Conservation (phyloP, 2,888 invertebrate genomes). For the Drosophila hawaiiensis region DNA sequence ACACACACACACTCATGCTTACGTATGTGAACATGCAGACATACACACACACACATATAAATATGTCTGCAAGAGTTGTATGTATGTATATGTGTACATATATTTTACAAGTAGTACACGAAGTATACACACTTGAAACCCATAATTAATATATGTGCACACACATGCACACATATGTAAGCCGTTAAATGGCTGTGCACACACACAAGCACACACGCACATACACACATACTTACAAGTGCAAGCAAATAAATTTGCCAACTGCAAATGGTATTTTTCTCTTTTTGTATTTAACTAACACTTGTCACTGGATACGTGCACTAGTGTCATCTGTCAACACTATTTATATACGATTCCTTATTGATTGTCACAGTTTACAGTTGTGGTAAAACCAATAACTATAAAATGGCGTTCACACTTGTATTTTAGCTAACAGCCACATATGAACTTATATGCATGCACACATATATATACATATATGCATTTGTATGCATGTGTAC, state of each 20-base stretch:
- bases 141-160: constrained; percentile 60
- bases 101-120: constrained; percentile 58
- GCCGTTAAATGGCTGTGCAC: constrained; percentile 38
- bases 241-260: constrained; percentile 26
- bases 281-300: constrained; percentile 4
- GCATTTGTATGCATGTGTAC: background rate
- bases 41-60: constrained; percentile 10
- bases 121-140: constrained; percentile 64
- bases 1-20: constrained; percentile 11
- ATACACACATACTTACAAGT: constrained; percentile 9
- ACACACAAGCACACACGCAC: constrained; percentile 18
- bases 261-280: constrained; percentile 13
- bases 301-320: constrained; percentile 6
- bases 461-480: background rate
- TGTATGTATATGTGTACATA: constrained; percentile 12
- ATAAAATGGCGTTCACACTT: constrained; percentile 49
- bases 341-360: background rate
- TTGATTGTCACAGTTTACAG: constrained; percentile 6
- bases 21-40: constrained; percentile 3
- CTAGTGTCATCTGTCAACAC: constrained; percentile 7
- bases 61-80: constrained; percentile 26
- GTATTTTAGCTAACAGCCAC: constrained; percentile 8
- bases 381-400: constrained; percentile 15
- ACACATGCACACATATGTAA: constrained; percentile 31
- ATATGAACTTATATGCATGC: constrained; percentile 1